These are phyloP conservation scores for Thomomys bottae DNA, from an alignment of 2,113 vertebrate genomes.

Conservation along the genomic window DNA sequence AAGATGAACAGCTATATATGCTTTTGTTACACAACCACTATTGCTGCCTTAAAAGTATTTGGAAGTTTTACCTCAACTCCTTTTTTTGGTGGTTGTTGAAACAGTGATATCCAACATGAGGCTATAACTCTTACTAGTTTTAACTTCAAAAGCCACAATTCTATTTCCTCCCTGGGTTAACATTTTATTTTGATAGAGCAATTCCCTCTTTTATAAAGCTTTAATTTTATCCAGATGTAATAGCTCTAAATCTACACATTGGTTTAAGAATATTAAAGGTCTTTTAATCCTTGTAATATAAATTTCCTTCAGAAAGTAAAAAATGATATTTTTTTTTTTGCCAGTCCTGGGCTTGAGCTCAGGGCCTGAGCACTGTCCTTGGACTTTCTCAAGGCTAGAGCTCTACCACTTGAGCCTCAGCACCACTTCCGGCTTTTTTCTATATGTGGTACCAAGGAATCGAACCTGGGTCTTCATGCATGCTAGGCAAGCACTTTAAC, in stretches of 20 bases:
- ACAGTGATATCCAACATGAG: neutral
- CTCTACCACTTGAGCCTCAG: no score
- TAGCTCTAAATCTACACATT: neutral
- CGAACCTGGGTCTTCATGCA: no score
- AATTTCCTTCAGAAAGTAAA: conserved; percentile 21
- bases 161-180: neutral
- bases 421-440: no score
- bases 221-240: neutral
- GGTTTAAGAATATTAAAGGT: conserved; percentile 15
- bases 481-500: no score
- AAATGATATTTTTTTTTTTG: no score
- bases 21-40: conserved; percentile 42
- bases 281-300: neutral
- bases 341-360: no score
- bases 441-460: no score
- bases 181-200: conserved; percentile 25
- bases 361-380: no score
- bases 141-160: conserved; percentile 22
- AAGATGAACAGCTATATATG: conserved; percentile 32
- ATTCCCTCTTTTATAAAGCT: conserved; percentile 25
- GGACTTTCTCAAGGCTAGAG: no score
- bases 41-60: conserved; percentile 37
- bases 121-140: neutral
- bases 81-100: neutral
- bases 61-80: neutral